A percentile compares a stretch with the other conserved stretches of the same genome.
Conservation (phyloP, 2,888 invertebrate species). For the Mythimna pallens region DNA sequence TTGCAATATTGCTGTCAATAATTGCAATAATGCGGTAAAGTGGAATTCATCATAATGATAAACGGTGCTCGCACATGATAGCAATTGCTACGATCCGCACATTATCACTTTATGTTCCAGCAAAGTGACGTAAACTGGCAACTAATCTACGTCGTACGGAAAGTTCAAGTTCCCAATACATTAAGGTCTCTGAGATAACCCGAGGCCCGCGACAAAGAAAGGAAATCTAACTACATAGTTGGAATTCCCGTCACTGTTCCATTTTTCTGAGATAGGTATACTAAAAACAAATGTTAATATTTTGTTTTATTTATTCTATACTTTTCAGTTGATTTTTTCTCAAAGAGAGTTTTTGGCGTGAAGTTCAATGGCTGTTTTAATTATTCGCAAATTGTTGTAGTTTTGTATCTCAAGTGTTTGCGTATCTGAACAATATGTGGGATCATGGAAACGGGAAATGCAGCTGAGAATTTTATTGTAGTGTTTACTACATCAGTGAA, state of each 20-base stretch:
- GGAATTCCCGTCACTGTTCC: background rate
- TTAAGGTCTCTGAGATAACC: constrained; percentile 21
- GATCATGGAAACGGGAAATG: too few relatives aligned
- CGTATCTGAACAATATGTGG: too few relatives aligned
- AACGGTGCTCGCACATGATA: constrained; percentile 21
- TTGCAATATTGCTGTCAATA: constrained; percentile 42
- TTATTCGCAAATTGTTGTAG: too few relatives aligned
- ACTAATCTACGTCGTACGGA: background rate
- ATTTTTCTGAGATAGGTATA: background rate
- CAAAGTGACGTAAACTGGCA: constrained; percentile 30
- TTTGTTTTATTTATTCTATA: too few relatives aligned
- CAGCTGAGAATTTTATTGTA: too few relatives aligned
- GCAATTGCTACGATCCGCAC: constrained; percentile 39
- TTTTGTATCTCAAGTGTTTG: too few relatives aligned
- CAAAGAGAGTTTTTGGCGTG: too few relatives aligned
- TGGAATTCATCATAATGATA: constrained; percentile 26
- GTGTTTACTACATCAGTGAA: too few relatives aligned
- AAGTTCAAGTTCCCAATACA: constrained; percentile 31
- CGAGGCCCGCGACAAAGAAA: background rate
- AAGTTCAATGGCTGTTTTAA: too few relatives aligned
- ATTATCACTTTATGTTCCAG: constrained; percentile 33
- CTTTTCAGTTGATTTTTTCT: too few relatives aligned
- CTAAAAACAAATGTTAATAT: background rate
- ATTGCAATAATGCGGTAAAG: constrained; percentile 30
- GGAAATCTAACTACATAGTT: background rate